Base-by-base conservation (phyloP, 2,888 invertebrate genomes). In the Tridacna gigas region DNA sequence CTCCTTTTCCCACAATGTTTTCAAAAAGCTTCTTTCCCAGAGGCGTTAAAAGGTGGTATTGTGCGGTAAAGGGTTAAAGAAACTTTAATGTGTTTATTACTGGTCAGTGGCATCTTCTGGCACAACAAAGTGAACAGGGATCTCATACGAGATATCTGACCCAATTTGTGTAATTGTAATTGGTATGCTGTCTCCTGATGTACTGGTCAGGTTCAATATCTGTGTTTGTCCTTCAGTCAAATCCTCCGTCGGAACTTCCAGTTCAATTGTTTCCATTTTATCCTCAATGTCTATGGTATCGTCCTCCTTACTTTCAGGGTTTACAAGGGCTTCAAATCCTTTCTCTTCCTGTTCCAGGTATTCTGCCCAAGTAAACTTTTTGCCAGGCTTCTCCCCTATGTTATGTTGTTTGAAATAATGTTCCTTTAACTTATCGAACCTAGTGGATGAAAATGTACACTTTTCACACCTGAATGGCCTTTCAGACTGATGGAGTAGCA, bases 351-450 rank as follows among this genome's bases (percentile, higher is more conserved):
- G 65, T 74, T 83, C 75, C 15, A 85, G 77, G 56, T 88, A 88
- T 28, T 88, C 85, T 22, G 83, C 77, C 37, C 86, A 67, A 67
- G 90, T 84, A 45, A 89, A 79, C 71, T 91, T 89, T 74, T 89
- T 92, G 22, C 88, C 89, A 9, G 93, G 92, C 18, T 90, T 88
- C 61, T 92, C 88, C 11, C 94, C 94, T 60, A 92, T 86, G 61
- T 89, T 91, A 82, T 95, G 95, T 76, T 92, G 91, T 82, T 94
- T 94, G 20, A 91, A 89, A 76, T 95, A 94, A 88, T 96, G 96
- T 77, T 96, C 96, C 78, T 96, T 96, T 65, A 96, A 92, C 86
- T 96, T 96, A 90, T 96, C 96, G 37, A 95, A 95, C 12, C 96
- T 94, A 84, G 95, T 95, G 13, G 95, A 95, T 26, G 94, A 92